Base-by-base conservation (phyloP, 2,888 invertebrate species). In the Cerastis rubricosa region DNA sequence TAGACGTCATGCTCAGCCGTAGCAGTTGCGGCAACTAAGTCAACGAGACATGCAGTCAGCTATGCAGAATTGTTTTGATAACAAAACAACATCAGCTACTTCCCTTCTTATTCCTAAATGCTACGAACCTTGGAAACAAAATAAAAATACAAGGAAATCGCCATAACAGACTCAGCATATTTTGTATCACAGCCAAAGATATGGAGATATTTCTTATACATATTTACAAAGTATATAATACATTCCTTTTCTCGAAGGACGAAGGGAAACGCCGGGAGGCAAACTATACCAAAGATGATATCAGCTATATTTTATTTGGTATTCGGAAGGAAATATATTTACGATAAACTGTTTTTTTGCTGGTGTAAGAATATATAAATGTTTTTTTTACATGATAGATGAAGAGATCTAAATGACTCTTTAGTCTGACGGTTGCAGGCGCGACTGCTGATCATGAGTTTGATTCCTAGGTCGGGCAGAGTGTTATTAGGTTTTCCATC, bases 301-400 rank as follows among this genome's bases (percentile, higher is more conserved):
- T 80, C 80, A 57, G 65, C 66, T 77, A 49, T 77, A 80, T 76
- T 77, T 83, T 83, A 77, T 80, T 83, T 70, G 61, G 66, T 49
- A 80, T 76, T 83, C 77, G 78, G 64, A 67, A 70, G 66, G 72
- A 54, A 80, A 80, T 76, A 69, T 77, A 70, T 83, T 78, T 78
- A 54, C 66, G 70, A 80, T 77, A 77, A 77, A 70, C 80, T 61
- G 59, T 40, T 83, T 80, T 76, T 59, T 66, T 40, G 65, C 65
- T 76, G 68, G 69, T 51, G 45, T n/a, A 43, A 45, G 57, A 69
- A 68, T 76, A 59, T 14, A 65, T 76, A 69, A 51, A 79, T 45
- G 49, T 19, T 59, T 67, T 68, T 71, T 64, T 74, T 75, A 75
- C 45, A 51, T 57, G 57, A 71, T 45, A 69, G 29, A 14, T 51